phyloP scores from a whole-genome alignment of 2,797 vertebrate genomes.

The Thaleichthys pacificus region DNA sequence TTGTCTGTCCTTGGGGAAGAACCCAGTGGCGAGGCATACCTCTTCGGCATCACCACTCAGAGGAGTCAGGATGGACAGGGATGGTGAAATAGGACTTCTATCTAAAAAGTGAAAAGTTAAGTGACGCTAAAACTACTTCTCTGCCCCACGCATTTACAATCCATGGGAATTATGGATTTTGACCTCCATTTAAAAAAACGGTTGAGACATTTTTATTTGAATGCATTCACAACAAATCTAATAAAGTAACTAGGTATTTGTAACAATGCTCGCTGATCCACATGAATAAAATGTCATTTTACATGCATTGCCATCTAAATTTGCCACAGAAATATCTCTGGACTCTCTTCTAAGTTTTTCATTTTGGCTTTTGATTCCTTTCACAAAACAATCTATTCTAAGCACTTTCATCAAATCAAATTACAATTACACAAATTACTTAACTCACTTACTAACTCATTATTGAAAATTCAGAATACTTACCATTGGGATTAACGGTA shows the following conservation, averaged over 20 bases:
- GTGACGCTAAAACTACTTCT: neutral
- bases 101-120: slow-evolving; percentile 31
- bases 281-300: neutral
- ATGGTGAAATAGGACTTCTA: rapidly evolving
- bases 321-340: neutral
- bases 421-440: neutral
- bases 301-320: neutral
- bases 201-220: neutral
- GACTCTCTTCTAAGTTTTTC: too few species aligned
- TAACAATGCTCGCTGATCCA: neutral
- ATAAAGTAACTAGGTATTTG: too few species aligned
- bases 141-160: too few species aligned
- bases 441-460: neutral
- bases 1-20: rapidly evolving
- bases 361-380: neutral
- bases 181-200: neutral
- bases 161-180: neutral
- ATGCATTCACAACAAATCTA: neutral
- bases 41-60: rapidly evolving
- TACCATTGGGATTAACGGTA: slow-evolving; percentile 40
- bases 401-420: neutral
- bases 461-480: slow-evolving; percentile 22
- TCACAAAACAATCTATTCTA: neutral
- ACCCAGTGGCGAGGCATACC: slow-evolving; percentile 56
- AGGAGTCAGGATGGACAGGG: slow-evolving; percentile 38